phyloP scores from a whole-genome alignment of 2,797 vertebrate species.

The Sylvia borin region DNA sequence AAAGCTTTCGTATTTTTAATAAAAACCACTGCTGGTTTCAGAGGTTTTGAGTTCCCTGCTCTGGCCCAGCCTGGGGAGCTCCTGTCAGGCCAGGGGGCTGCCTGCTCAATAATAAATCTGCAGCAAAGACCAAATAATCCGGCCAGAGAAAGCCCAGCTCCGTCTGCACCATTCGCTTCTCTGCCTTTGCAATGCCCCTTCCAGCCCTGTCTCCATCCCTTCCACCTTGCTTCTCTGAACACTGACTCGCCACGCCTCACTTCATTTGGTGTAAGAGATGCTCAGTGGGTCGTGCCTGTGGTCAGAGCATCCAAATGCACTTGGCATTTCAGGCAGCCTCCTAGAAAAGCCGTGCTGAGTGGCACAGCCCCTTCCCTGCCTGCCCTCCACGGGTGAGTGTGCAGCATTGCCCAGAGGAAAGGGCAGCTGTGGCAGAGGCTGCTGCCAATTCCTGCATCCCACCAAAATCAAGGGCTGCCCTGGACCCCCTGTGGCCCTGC shows the following conservation, averaged over 20 bases:
- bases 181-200: background rate
- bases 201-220: background rate
- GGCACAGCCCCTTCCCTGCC: background rate
- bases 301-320: background rate
- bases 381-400: accelerated
- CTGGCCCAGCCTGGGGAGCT: background rate
- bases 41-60: background rate
- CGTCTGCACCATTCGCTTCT: accelerated
- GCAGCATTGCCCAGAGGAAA: background rate
- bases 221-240: background rate
- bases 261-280: background rate
- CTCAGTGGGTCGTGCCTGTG: background rate
- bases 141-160: background rate
- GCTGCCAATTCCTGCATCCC: background rate
- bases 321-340: background rate
- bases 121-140: accelerated
- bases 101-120: background rate
- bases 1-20: constrained; percentile 43
- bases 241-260: background rate
- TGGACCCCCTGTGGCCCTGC: background rate
- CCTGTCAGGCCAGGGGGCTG: background rate
- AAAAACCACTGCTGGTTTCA: constrained; percentile 33
- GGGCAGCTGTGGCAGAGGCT: background rate
- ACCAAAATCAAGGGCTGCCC: accelerated
- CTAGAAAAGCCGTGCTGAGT: background rate